phyloP scores from a whole-genome alignment of 92 coral and sea anemone genomes.

The Parazoanthus swiftii region DNA sequence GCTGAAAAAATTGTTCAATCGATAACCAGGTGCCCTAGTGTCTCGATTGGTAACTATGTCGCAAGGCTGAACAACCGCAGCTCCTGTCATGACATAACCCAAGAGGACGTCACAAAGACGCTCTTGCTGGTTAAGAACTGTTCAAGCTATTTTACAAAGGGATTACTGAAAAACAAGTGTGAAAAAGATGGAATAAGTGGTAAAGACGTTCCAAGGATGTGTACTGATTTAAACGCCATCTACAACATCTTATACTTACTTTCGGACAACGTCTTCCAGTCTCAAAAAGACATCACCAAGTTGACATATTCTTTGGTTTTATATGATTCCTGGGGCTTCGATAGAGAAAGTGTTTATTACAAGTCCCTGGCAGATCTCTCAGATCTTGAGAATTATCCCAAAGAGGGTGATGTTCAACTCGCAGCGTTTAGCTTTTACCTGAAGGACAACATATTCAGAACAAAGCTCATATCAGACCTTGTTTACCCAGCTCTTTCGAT shows the following conservation, averaged over 20 bases:
- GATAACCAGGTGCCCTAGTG: conserved; percentile 54
- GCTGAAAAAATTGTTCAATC: conserved; percentile 53
- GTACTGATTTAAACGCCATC: background rate
- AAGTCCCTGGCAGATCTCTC: conserved; percentile 37
- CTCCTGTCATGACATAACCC: conserved; percentile 73
- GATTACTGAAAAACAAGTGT: conserved; percentile 44
- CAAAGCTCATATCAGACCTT: conserved; percentile 60
- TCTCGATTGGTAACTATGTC: conserved; percentile 75
- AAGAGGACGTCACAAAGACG: conserved; percentile 62
- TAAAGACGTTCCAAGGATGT: background rate
- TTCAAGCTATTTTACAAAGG: conserved; percentile 53
- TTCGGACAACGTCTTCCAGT: conserved; percentile 44
- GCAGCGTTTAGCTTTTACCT: conserved; percentile 70
- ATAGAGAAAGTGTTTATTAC: conserved; percentile 56
- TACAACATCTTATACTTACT: background rate
- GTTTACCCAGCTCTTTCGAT: conserved; percentile 80
- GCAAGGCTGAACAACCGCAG: conserved; percentile 63
- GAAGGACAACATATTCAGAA: conserved; percentile 69
- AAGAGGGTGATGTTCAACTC: conserved; percentile 65
- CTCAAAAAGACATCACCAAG: conserved; percentile 35
- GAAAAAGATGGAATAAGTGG: background rate
- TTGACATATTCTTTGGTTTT: conserved; percentile 55
- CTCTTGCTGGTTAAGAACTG: conserved; percentile 56
- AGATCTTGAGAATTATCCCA: conserved; percentile 52
- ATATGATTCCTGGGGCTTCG: background rate